Conservation (phyloP, 2,113 vertebrate species). For the Gallinago undulata region DNA sequence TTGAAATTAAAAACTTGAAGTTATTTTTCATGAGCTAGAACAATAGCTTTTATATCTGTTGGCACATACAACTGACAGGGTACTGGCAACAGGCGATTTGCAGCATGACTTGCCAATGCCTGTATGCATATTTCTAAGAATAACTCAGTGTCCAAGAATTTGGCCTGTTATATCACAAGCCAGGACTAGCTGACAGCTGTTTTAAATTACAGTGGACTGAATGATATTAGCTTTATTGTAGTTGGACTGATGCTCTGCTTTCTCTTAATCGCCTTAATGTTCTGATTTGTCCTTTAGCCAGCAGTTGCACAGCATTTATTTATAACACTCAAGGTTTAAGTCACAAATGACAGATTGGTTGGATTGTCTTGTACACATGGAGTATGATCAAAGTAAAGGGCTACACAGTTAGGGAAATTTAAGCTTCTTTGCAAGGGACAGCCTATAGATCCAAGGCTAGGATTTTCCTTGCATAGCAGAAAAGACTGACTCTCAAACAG, state of each 20-base stretch:
- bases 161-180: slow-evolving; percentile 73
- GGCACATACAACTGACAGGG: slow-evolving; percentile 73
- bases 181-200: slow-evolving; percentile 74
- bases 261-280: slow-evolving; percentile 62
- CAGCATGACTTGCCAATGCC: slow-evolving; percentile 73
- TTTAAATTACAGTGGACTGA: slow-evolving; percentile 72
- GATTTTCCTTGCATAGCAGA: slow-evolving; percentile 54
- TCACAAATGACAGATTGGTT: slow-evolving; percentile 66
- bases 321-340: slow-evolving; percentile 66
- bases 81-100: slow-evolving; percentile 75
- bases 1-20: slow-evolving; percentile 71
- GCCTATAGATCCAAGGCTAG: slow-evolving; percentile 46
- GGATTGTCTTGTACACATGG: slow-evolving; percentile 61
- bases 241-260: slow-evolving; percentile 57
- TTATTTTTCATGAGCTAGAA: slow-evolving; percentile 75
- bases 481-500: slow-evolving; percentile 28
- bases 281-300: slow-evolving; percentile 55
- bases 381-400: slow-evolving; percentile 59
- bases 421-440: slow-evolving; percentile 55
- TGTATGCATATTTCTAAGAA: slow-evolving; percentile 78
- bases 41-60: slow-evolving; percentile 74
- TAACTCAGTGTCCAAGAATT: slow-evolving; percentile 83
- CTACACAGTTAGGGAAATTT: slow-evolving; percentile 44
- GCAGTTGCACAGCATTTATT: slow-evolving; percentile 68
- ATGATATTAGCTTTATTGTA: slow-evolving; percentile 72